Base-by-base conservation (phyloP, 2,888 invertebrate genomes). In the Trachelus tabidus region DNA sequence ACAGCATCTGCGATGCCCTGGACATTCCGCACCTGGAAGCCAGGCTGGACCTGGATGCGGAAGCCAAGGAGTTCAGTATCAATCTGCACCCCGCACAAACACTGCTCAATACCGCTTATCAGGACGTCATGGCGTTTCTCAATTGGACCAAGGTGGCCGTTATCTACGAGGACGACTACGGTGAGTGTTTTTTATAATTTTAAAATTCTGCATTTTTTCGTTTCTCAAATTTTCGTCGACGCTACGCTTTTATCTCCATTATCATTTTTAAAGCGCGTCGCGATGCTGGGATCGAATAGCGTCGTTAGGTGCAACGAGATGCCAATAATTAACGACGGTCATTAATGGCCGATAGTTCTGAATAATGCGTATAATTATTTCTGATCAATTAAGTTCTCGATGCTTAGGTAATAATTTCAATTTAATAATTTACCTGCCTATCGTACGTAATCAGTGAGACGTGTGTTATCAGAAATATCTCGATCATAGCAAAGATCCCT, bases 141-240 rank as follows among this genome's bases (percentile, higher is more conserved):
- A 95, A 96, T 88, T 97, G 97, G 97, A 96, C 95, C 30, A 94
- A 94, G 88, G 95, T 96, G 81, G 96, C 96, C 75, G 94, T 97
- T 82, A 93, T 97, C 77, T 97, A 96, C 91, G 96, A 97, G 90
- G 95, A 96, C 87, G 95, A 96, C 87, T 94, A 94, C 86, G 95
- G 95, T 95, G 83, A 92, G 92, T 80, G 6, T 69, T 73, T 34
- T 73, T 0, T 11, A 1, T 11, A 4, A 31, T 34, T 73, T 31
- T 68, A 79, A 71, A 56, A 75, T 69, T 73, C 68, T 34, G 31
- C 2, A 56, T 23, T 71, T 12, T 71, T 76, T 73, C 35, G 15
- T 31, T 75, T 75, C 73, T 69, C 75, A 69, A 81, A 76, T 77
- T 81, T 40, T 75, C 30, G 34, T 33, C 12, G 33, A 71, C 31